phyloP scores from a whole-genome alignment of 2,888 invertebrate genomes.

The Cryptophagus acutangulus region DNA sequence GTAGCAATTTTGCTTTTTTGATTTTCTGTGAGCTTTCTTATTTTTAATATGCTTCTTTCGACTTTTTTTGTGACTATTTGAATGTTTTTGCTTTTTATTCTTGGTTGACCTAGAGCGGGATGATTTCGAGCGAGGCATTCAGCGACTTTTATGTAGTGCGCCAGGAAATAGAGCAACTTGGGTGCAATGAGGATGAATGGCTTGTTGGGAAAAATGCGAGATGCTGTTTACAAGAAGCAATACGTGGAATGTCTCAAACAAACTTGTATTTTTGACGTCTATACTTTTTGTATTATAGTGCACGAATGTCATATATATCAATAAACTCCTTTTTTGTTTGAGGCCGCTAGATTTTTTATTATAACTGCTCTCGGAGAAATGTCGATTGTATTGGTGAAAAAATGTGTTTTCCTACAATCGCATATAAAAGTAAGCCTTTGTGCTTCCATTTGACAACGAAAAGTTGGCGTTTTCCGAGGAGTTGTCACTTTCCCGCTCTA shows the following conservation, averaged over 20 bases:
- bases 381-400: too few relatives aligned
- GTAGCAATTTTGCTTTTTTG: constrained; percentile 40
- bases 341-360: too few relatives aligned
- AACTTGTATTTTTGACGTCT: constrained; percentile 65
- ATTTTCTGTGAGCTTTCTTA: constrained; percentile 41
- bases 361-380: too few relatives aligned
- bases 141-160: constrained; percentile 10
- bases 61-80: constrained; percentile 37
- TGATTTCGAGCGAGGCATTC: constrained; percentile 31
- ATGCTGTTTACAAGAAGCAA: constrained; percentile 30
- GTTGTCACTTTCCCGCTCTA: too few relatives aligned
- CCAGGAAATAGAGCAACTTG: constrained; percentile 28
- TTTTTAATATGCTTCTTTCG: constrained; percentile 44
- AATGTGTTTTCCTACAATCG: too few relatives aligned
- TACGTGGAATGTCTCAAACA: constrained; percentile 61
- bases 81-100: constrained; percentile 38
- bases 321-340: constrained; percentile 70
- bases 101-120: constrained; percentile 26
- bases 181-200: constrained; percentile 31
- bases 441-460: too few relatives aligned
- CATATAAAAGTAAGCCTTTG: too few relatives aligned
- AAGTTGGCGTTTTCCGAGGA: too few relatives aligned
- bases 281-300: constrained; percentile 67
- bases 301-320: constrained; percentile 77
- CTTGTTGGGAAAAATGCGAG: constrained; percentile 34